phyloP scores from a whole-genome alignment of 1,140 invertebrate species.

The Dreissena rostriformis region DNA sequence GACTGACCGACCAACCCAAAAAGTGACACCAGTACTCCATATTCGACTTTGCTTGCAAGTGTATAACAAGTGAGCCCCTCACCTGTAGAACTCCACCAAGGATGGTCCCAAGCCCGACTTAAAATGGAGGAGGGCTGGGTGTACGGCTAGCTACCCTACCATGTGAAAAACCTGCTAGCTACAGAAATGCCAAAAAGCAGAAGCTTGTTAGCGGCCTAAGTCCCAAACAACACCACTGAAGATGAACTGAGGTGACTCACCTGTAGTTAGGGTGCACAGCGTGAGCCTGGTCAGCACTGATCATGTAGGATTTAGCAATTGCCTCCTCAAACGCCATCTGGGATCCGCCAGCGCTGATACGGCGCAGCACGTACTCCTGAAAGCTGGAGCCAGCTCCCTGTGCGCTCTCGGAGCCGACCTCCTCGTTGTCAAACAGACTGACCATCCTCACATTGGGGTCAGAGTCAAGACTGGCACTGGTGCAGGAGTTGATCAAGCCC shows the following conservation, averaged over 20 bases:
- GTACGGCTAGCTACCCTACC: too few species aligned
- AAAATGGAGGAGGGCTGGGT: too few species aligned
- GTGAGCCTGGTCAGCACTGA: constrained; percentile 83
- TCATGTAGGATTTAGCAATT: constrained; percentile 81
- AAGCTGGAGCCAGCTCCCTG: constrained; percentile 81
- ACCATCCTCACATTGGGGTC: constrained; percentile 82
- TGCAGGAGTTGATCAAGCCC: constrained; percentile 75
- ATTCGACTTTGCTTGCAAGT: too few species aligned
- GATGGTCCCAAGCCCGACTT: too few species aligned
- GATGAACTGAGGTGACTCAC: constrained; percentile 60
- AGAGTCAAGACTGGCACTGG: constrained; percentile 62
- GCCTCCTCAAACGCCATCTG: constrained; percentile 79
- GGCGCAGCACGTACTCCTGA: constrained; percentile 80
- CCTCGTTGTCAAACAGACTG: constrained; percentile 83
- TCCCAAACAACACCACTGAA: too few species aligned
- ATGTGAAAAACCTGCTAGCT: too few species aligned
- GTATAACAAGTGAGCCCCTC: too few species aligned
- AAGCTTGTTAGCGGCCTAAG: too few species aligned
- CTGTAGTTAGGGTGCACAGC: constrained; percentile 83
- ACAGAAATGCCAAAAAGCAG: too few species aligned
- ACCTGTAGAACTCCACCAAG: too few species aligned
- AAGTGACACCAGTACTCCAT: too few species aligned
- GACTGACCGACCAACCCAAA: too few species aligned
- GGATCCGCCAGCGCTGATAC: constrained; percentile 69
- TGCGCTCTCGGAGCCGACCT: constrained; percentile 81